A percentile compares a stretch with the other conserved stretches of the same genome.
Conservation (phyloP, 2,113 vertebrate species). For the Macquaria ambigua region DNA sequence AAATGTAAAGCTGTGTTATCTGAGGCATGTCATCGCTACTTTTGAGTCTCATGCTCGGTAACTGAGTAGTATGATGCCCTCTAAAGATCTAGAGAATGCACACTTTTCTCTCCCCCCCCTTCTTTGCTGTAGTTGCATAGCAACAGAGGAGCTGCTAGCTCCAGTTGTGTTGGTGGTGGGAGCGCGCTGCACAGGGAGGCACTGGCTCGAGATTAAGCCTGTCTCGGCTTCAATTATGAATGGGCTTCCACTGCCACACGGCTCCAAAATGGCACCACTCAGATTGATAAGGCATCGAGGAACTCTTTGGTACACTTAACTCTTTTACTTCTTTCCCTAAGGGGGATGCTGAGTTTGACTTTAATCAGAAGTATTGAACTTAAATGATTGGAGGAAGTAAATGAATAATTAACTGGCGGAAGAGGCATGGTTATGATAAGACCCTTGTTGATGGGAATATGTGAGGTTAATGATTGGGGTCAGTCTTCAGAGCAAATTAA, state of each 20-base stretch:
- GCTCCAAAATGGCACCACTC: slow-evolving; percentile 78
- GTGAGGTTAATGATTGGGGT: slow-evolving; percentile 81
- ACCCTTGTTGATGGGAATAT: slow-evolving; percentile 79
- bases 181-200: slow-evolving; percentile 71
- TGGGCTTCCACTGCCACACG: slow-evolving; percentile 78
- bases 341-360: slow-evolving; percentile 42
- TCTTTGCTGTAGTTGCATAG: slow-evolving; percentile 85
- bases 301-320: slow-evolving; percentile 68
- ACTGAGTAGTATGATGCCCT: slow-evolving; percentile 74
- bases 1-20: slow-evolving; percentile 4
- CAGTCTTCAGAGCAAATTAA: slow-evolving; percentile 76
- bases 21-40: neutral
- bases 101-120: slow-evolving; percentile 59
- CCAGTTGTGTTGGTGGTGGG: slow-evolving; percentile 81
- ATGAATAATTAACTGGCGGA: slow-evolving; percentile 77
- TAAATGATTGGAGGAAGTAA: slow-evolving; percentile 78
- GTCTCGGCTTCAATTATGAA: slow-evolving; percentile 85
- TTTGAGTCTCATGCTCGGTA: slow-evolving; percentile 61
- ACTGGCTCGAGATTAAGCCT: slow-evolving; percentile 80
- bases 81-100: slow-evolving; percentile 78
- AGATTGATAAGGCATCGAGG: slow-evolving; percentile 69
- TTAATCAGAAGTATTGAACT: slow-evolving; percentile 80
- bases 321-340: slow-evolving; percentile 52
- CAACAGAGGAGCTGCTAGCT: slow-evolving; percentile 84
- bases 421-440: slow-evolving; percentile 75